Percentiles rank a stretch among this genome's conserved stretches.
phyloP scores from a whole-genome alignment of 2,797 vertebrate species.

The Myotis myotis region DNA sequence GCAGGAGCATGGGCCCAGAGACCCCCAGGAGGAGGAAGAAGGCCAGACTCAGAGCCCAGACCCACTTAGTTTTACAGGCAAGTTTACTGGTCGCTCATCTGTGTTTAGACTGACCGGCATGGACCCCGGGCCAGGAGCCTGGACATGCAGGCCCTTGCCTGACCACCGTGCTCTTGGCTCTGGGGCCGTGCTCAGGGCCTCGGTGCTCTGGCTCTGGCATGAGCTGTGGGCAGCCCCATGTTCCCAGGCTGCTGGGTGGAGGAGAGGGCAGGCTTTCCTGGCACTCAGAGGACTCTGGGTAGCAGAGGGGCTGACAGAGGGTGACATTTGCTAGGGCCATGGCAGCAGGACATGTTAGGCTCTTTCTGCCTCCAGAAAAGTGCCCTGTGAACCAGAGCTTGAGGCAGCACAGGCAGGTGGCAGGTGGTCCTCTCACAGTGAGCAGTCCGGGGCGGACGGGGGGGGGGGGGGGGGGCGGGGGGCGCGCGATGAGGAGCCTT shows the following conservation, averaged over 20 bases:
- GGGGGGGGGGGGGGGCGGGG: too few relatives aligned
- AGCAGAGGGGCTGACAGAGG: background rate
- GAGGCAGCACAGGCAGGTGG: accelerated
- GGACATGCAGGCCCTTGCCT: background rate
- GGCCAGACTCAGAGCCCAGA: background rate
- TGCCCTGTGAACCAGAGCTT: background rate
- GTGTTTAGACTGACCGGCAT: background rate
- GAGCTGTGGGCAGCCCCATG: background rate
- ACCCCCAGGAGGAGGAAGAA: background rate
- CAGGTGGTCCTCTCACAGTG: background rate
- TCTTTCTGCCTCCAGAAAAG: background rate
- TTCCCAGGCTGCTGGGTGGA: background rate
- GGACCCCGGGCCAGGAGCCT: background rate
- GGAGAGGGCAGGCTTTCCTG: background rate
- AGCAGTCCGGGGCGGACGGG: background rate
- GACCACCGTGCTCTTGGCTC: background rate
- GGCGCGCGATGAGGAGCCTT: too few relatives aligned
- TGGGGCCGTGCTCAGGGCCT: background rate
- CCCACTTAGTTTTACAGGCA: background rate
- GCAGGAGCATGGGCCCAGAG: background rate
- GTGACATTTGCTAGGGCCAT: background rate
- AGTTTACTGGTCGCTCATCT: background rate
- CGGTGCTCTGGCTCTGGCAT: background rate
- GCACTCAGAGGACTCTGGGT: too few relatives aligned
- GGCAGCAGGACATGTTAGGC: background rate